A percentile compares a stretch with the other conserved stretches of the same genome.
phyloP scores from a whole-genome alignment of 2,113 vertebrate species.

The Hippocampus guttulatus region DNA sequence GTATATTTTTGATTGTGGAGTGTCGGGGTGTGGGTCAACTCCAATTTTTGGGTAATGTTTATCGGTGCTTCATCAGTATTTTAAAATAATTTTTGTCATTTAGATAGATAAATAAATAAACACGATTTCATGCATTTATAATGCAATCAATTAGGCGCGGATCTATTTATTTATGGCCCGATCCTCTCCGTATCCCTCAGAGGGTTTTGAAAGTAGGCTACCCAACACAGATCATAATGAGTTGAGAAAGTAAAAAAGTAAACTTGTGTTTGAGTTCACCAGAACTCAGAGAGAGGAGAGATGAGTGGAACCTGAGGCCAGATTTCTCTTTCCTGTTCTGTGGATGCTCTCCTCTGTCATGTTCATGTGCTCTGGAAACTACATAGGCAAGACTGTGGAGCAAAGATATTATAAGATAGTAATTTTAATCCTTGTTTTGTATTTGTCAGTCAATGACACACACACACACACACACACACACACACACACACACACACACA shows the following conservation, averaged over 20 bases:
- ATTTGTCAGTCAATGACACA: neutral
- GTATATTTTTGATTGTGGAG: too few species aligned
- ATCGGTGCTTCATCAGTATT: too few species aligned
- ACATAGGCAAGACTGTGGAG: conserved; percentile 13
- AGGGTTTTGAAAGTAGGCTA: too few species aligned
- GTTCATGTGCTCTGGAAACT: conserved; percentile 5
- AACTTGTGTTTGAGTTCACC: conserved; percentile 52
- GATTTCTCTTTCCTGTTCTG: conserved; percentile 11
- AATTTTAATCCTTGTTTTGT: neutral
- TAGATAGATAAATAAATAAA: too few species aligned
- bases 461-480: neutral
- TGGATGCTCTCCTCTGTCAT: conserved; percentile 1
- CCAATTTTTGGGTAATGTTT: too few species aligned
- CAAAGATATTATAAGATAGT: neutral
- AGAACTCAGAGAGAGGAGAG: conserved; percentile 38
- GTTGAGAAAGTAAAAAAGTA: neutral
- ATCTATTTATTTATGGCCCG: too few species aligned
- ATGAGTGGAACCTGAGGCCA: conserved; percentile 1
- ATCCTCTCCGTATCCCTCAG: too few species aligned
- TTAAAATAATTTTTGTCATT: too few species aligned
- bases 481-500: neutral
- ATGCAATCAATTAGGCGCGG: too few species aligned
- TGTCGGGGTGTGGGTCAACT: too few species aligned
- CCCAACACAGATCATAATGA: neutral
- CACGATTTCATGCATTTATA: too few species aligned